Evolutionary conservation across 2,113 vertebrate genomes (phyloP).

Genomic region (Leucosticte australis): DNA sequence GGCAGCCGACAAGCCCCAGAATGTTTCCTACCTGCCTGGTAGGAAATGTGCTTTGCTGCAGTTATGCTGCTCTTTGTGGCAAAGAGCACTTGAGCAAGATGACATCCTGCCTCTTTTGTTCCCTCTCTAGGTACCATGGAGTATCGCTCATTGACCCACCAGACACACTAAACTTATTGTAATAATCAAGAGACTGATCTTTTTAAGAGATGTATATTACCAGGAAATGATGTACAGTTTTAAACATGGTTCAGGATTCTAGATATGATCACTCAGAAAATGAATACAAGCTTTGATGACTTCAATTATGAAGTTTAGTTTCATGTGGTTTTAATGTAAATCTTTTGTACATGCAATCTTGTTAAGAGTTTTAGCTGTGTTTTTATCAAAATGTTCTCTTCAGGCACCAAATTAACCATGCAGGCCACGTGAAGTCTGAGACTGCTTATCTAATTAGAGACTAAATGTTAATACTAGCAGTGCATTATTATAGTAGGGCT

Average conservation of each 20-base stretch:
- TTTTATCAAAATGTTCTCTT: constrained; percentile 61
- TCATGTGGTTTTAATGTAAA: constrained; percentile 79
- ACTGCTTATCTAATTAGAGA: background rate
- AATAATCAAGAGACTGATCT: constrained; percentile 63
- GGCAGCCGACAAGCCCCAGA: background rate
- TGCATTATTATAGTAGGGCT: background rate
- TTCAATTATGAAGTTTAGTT: constrained; percentile 69
- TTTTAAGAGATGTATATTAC: constrained; percentile 61
- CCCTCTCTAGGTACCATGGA: constrained; percentile 80
- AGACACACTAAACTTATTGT: constrained; percentile 72
- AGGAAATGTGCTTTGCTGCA: background rate
- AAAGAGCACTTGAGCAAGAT: background rate
- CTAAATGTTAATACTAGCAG: background rate
- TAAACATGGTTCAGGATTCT: constrained; percentile 55
- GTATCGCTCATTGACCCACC: constrained; percentile 87
- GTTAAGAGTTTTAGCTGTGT: constrained; percentile 61
- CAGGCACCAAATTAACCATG: constrained; percentile 59
- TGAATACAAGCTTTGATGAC: constrained; percentile 12
- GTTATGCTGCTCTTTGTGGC: background rate
- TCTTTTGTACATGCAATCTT: constrained; percentile 78
- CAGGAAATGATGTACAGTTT: constrained; percentile 74
- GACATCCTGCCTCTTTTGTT: background rate
- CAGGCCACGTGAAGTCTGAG: constrained; percentile 14
- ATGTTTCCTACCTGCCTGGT: background rate
- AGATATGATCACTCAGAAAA: constrained; percentile 32